A percentile compares a stretch with the other conserved stretches of the same genome.
Conservation (phyloP, 1,140 invertebrate species). For the Metopolophium dirhodum region DNA sequence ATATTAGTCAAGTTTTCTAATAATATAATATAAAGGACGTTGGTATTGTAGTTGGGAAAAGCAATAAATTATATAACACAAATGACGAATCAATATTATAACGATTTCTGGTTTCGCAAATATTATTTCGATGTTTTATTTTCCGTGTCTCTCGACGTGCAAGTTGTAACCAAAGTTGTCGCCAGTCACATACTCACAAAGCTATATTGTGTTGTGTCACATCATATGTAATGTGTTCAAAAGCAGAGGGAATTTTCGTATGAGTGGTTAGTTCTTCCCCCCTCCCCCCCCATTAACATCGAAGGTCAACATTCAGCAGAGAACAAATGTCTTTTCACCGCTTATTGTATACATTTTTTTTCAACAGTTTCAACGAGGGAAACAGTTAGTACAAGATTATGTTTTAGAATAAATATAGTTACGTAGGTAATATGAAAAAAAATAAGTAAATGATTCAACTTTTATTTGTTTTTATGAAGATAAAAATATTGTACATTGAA, state of each 20-base stretch:
- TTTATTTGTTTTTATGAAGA: neutral
- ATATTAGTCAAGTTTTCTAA: neutral
- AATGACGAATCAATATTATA: slow-evolving; percentile 6
- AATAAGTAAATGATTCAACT: neutral
- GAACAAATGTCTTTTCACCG: neutral
- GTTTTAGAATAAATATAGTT: neutral
- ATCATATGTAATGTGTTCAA: neutral
- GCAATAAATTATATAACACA: neutral
- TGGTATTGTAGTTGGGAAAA: neutral
- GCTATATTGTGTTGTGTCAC: neutral
- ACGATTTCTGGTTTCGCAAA: neutral
- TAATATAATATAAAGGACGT: neutral
- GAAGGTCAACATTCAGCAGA: neutral
- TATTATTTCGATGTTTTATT: neutral
- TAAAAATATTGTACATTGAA: neutral
- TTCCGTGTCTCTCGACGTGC: neutral
- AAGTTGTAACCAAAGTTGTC: neutral
- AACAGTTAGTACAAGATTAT: neutral
- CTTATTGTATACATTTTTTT: neutral
- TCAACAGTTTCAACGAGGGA: neutral
- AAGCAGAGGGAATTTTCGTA: neutral
- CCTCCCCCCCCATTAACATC: neutral
- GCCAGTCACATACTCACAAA: neutral
- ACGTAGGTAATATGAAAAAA: neutral
- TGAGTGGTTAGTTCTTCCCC: too few relatives aligned